Evolutionary conservation across 92 coral and sea anemone genomes (phyloP), one percentile per base, ranked within the genome.

Genomic region (Pocillopora grandis): DNA sequence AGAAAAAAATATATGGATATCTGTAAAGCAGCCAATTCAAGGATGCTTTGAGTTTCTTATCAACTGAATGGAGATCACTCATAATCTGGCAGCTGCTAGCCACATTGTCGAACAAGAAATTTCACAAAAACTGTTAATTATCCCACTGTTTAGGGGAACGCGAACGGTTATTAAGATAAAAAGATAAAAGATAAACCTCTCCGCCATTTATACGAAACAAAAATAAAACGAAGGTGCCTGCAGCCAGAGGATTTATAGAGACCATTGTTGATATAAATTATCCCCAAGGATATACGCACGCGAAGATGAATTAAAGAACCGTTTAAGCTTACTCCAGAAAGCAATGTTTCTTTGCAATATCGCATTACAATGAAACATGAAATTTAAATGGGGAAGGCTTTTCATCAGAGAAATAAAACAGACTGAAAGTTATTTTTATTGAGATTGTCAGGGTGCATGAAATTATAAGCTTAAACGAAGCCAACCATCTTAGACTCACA

Each of bases 101-200:
- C 86, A 83, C 57, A 72, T 83, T 83, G 86, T 83, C 80, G 80
- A 83, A 73, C 55, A 62, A 73, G 56, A 74, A 62, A 73, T 83
- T 83, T 83, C 72, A 83, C 79, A 63, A 83, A 82, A 73, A 63
- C 79, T 81, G 65, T 72, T 83, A 72, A 83, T 83, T 74, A 83
- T 75, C 73, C 72, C 58, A 20, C 63, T 75, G 79, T 83, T 83
- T 83, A 75, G 80, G 73, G 86, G 35, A 83, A 75, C 71, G 63
- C 62, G 79, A 63, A 83, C 80, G 86, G 86, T 83, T 83, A 75
- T 83, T 75, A 62, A 83, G 86, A 83, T 83, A 83, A 75, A 83
- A 63, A 21, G 69, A 67, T 61, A 83, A 62, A 73, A 83, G 86
- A 83, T 72, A 83, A 72, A 80, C 20, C 59, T 73, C 70, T 27